Evolutionary conservation across 2,113 vertebrate genomes (phyloP).

Genomic region (Pardalotus punctatus): DNA sequence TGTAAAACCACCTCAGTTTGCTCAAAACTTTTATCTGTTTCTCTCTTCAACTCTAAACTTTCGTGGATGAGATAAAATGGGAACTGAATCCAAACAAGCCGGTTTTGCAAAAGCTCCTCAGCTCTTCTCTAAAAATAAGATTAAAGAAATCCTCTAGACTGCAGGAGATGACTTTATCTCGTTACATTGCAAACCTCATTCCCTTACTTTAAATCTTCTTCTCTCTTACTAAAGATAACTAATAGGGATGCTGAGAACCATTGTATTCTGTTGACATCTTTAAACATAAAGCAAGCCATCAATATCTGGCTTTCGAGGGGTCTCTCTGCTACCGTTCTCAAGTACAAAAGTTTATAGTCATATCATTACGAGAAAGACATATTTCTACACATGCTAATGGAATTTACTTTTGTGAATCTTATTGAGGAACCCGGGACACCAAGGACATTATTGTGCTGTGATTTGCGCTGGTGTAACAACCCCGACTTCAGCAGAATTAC

Average conservation of each 20-base stretch:
- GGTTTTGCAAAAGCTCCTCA: slow-evolving; percentile 61
- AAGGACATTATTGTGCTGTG: not conserved
- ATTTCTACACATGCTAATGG: slow-evolving; percentile 53
- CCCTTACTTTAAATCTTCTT: slow-evolving; percentile 66
- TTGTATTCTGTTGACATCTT: slow-evolving; percentile 62
- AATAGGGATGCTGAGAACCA: slow-evolving; percentile 63
- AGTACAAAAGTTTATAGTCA: slow-evolving; percentile 47
- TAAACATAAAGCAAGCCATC: slow-evolving; percentile 60
- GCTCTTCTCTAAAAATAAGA: slow-evolving; percentile 62
- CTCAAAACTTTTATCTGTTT: slow-evolving; percentile 67
- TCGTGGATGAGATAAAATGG: slow-evolving; percentile 40
- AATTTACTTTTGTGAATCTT: slow-evolving; percentile 53
- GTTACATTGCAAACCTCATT: slow-evolving; percentile 63
- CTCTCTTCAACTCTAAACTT: slow-evolving; percentile 41
- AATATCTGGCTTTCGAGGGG: slow-evolving; percentile 37
- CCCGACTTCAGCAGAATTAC: slow-evolving; percentile 18
- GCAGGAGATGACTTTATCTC: slow-evolving; percentile 64
- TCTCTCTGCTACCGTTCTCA: not conserved
- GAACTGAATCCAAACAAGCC: slow-evolving; percentile 53
- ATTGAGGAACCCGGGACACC: not conserved
- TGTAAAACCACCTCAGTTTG: slow-evolving; percentile 43
- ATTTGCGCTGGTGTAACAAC: not conserved
- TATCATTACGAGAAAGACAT: slow-evolving; percentile 31
- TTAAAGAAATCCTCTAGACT: slow-evolving; percentile 66
- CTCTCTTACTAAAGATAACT: slow-evolving; percentile 69